phyloP scores from a whole-genome alignment of 2,797 vertebrate species.

The Crax fasciolata region DNA sequence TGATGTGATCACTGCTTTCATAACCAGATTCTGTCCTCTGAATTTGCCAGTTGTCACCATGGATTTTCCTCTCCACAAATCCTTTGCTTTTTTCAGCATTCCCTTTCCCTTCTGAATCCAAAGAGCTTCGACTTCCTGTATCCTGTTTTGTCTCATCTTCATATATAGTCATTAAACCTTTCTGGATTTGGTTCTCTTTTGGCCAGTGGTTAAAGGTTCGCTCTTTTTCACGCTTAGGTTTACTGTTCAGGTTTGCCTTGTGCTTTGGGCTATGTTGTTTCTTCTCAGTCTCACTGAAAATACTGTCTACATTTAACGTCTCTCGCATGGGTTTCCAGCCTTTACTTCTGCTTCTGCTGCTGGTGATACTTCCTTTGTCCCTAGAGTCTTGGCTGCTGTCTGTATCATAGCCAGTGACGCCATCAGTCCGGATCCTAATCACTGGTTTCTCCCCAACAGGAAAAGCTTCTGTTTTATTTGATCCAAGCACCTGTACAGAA shows the following conservation, averaged over 20 bases:
- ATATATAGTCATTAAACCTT: conserved; percentile 95
- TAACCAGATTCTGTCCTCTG: conserved; percentile 95
- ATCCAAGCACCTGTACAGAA: conserved; percentile 35
- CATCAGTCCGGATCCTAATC: conserved; percentile 68
- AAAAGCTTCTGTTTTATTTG: conserved; percentile 62
- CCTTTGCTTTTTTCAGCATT: conserved; percentile 83
- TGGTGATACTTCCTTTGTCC: conserved; percentile 76
- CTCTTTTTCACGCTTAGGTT: conserved; percentile 76
- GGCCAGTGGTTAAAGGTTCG: conserved; percentile 71
- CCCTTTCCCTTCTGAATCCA: conserved; percentile 88
- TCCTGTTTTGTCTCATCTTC: conserved; percentile 94
- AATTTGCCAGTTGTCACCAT: conserved; percentile 90
- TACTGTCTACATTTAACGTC: conserved; percentile 94
- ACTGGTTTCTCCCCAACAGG: conserved; percentile 64
- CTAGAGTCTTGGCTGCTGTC: conserved; percentile 93
- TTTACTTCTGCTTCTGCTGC: conserved; percentile 80
- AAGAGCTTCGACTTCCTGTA: conserved; percentile 88
- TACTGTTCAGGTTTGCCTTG: conserved; percentile 72
- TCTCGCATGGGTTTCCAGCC: conserved; percentile 94
- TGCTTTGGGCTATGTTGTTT: conserved; percentile 86
- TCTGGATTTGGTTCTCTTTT: conserved; percentile 87
- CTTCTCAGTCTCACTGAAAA: conserved; percentile 86
- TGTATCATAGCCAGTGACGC: conserved; percentile 89
- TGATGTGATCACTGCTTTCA: conserved; percentile 93
- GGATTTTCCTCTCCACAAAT: conserved; percentile 80